phyloP scores from a whole-genome alignment of 2,888 invertebrate species.

The Platerodrilus igneus region DNA sequence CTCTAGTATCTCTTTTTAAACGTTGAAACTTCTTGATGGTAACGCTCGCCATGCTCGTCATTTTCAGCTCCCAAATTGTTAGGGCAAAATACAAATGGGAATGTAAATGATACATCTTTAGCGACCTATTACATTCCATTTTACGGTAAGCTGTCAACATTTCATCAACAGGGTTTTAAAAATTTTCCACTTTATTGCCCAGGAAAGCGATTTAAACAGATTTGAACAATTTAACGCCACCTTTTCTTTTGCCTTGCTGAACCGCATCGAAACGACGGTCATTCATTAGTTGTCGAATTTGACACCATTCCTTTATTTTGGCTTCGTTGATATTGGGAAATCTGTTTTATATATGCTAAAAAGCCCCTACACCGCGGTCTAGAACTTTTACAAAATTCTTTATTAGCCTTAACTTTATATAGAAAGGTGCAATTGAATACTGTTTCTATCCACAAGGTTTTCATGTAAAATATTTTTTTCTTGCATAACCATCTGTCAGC shows the following conservation, averaged over 20 bases:
- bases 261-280: slow-evolving; percentile 15
- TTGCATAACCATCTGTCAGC: background rate
- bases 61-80: slow-evolving; percentile 34
- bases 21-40: slow-evolving; percentile 38
- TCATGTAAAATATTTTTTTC: slow-evolving; percentile 2
- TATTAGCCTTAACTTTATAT: slow-evolving; percentile 15
- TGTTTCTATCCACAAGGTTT: too few relatives aligned
- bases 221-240: slow-evolving; percentile 12
- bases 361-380: slow-evolving; percentile 9
- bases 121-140: slow-evolving; percentile 31
- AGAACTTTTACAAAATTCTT: slow-evolving; percentile 17
- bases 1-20: slow-evolving; percentile 41
- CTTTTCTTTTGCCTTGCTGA: slow-evolving; percentile 15
- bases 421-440: background rate
- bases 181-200: slow-evolving; percentile 21
- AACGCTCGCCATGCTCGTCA: slow-evolving; percentile 38
- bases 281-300: slow-evolving; percentile 19
- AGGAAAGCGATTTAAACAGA: slow-evolving; percentile 12
- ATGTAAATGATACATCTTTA: slow-evolving; percentile 34
- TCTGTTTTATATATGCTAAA: slow-evolving; percentile 13
- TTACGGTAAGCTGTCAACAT: slow-evolving; percentile 16
- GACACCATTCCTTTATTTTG: slow-evolving; percentile 20
- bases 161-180: slow-evolving; percentile 16
- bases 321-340: slow-evolving; percentile 18
- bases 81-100: slow-evolving; percentile 36